These are phyloP conservation scores for Drosophila melanica DNA, from an alignment of 1,140 invertebrate genomes.

Conservation along the genomic window DNA sequence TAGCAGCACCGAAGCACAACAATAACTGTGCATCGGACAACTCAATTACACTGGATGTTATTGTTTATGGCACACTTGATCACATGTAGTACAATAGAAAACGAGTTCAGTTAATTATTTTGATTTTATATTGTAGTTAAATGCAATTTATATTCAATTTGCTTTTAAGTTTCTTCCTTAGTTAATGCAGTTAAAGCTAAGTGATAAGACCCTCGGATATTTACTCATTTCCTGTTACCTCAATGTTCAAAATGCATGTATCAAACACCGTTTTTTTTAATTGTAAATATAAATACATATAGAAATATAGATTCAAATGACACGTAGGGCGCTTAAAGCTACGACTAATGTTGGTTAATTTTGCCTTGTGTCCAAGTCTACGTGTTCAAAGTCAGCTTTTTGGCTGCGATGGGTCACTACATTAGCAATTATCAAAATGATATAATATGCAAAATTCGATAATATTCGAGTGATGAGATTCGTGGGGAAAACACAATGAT, in stretches of 20 bases:
- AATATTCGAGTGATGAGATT: not conserved
- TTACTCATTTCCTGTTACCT: no score
- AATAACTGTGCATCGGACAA: slow-evolving; percentile 12
- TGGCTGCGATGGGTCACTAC: not conserved
- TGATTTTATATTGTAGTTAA: no score
- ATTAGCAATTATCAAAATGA: slow-evolving; percentile 28
- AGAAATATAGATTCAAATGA: not conserved
- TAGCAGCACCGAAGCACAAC: not conserved
- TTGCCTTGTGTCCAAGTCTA: slow-evolving; percentile 14
- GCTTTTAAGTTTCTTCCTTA: no score
- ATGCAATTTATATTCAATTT: no score
- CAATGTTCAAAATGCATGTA: no score
- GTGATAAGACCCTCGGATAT: no score
- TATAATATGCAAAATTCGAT: slow-evolving; percentile 33
- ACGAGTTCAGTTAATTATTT: no score
- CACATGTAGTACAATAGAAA: no score
- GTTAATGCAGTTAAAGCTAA: no score
- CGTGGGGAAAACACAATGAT: not conserved
- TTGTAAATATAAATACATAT: not conserved
- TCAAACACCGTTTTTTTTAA: no score
- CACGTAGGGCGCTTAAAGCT: slow-evolving; percentile 30
- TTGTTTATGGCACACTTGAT: not conserved
- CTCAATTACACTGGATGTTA: not conserved
- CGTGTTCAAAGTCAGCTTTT: slow-evolving; percentile 27
- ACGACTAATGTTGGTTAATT: slow-evolving; percentile 7